A percentile compares a stretch with the other conserved stretches of the same genome.
Conservation (phyloP, 2,888 invertebrate species). For the Poecilus cupreus region DNA sequence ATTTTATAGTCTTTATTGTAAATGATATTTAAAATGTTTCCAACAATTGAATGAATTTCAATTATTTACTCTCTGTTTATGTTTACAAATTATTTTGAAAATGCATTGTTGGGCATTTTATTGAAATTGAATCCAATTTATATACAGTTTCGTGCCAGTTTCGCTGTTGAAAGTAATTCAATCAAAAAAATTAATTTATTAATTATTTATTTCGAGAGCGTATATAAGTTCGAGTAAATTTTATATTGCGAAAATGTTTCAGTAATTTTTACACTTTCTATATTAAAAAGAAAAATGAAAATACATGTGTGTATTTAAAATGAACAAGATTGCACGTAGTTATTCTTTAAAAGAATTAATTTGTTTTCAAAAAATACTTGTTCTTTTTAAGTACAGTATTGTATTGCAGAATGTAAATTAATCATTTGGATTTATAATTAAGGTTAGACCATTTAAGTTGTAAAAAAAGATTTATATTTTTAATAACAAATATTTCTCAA, state of each 20-base stretch:
- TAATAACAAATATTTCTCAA: constrained; percentile 44
- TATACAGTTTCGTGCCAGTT: constrained; percentile 21
- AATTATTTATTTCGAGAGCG: constrained; percentile 32
- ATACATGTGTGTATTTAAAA: constrained; percentile 18
- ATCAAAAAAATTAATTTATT: constrained; percentile 22
- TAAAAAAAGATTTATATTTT: constrained; percentile 51
- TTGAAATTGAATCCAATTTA: constrained; percentile 12
- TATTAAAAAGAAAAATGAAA: neutral
- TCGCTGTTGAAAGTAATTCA: neutral
- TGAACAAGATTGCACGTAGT: constrained; percentile 19
- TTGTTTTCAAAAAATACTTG: constrained; percentile 3
- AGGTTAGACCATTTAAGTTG: constrained; percentile 49
- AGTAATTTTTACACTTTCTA: constrained; percentile 1
- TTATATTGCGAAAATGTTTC: constrained; percentile 14
- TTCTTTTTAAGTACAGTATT: constrained; percentile 18
- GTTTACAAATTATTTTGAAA: constrained; percentile 18
- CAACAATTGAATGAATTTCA: constrained; percentile 20
- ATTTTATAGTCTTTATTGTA: constrained; percentile 59
- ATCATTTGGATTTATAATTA: constrained; percentile 29
- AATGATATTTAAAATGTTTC: constrained; percentile 56
- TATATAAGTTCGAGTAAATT: constrained; percentile 26
- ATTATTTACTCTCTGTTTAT: constrained; percentile 10
- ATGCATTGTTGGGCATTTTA: constrained; percentile 14
- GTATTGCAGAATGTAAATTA: neutral
- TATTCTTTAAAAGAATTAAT: constrained; percentile 39